phyloP scores from a whole-genome alignment of 2,797 vertebrate genomes.

The Brachymystax lenok region DNA sequence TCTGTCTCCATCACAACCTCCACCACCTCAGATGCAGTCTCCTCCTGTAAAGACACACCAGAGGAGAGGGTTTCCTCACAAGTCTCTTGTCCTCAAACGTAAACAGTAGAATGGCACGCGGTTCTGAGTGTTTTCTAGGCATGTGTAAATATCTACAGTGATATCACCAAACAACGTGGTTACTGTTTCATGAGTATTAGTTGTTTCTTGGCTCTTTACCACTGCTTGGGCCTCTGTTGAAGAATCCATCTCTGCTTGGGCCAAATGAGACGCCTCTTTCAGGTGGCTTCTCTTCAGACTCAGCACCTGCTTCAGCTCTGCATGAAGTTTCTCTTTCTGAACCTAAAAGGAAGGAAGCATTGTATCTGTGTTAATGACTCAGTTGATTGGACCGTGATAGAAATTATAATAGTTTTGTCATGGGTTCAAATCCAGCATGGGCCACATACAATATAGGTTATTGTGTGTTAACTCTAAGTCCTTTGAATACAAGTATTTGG shows the following conservation, averaged over 20 bases:
- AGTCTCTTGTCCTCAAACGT: background rate
- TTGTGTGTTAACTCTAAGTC: background rate
- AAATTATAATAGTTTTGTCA: background rate
- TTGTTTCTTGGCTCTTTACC: conserved; percentile 56
- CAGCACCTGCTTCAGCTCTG: conserved; percentile 85
- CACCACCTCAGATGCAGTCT: conserved; percentile 71
- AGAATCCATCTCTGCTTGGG: conserved; percentile 76
- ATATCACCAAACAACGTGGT: background rate
- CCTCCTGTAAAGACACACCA: conserved; percentile 50
- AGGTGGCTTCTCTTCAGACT: conserved; percentile 80
- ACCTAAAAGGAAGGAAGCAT: conserved; percentile 54
- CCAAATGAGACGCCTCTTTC: conserved; percentile 65
- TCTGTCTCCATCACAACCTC: conserved; percentile 89
- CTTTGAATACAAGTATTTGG: background rate
- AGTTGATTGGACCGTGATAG: background rate
- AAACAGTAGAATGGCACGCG: background rate
- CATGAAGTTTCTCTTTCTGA: conserved; percentile 87
- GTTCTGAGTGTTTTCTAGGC: background rate
- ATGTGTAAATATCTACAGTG: background rate
- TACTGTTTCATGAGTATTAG: background rate
- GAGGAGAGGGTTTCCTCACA: background rate
- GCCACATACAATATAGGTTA: background rate
- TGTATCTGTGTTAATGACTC: background rate
- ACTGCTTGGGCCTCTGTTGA: conserved; percentile 61
- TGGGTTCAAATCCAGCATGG: background rate